These are phyloP conservation scores for Metopolophium dirhodum DNA, from an alignment of 1,140 invertebrate genomes.

Conservation along the genomic window DNA sequence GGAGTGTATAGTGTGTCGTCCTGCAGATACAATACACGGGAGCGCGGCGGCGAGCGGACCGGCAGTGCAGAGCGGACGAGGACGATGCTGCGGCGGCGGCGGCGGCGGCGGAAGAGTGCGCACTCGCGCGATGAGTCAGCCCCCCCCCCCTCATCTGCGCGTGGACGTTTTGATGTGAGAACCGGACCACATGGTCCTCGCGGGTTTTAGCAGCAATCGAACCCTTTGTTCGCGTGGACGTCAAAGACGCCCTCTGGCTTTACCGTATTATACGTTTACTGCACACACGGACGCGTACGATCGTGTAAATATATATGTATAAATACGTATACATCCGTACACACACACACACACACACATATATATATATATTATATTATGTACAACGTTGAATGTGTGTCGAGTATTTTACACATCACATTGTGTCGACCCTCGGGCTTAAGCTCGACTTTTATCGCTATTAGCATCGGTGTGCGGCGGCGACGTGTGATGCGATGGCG, in stretches of 20 bases:
- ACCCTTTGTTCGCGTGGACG: conserved; percentile 56
- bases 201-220: conserved; percentile 55
- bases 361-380: neutral
- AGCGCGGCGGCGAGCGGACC: neutral
- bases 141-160: neutral
- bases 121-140: conserved; percentile 44
- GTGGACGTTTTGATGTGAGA: conserved; percentile 54
- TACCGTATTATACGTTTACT: conserved; percentile 47
- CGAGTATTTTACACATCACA: conserved; percentile 30
- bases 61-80: neutral
- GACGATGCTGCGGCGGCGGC: neutral
- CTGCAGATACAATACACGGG: neutral
- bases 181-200: conserved; percentile 56
- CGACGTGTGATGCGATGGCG: neutral
- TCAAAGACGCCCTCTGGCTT: conserved; percentile 57
- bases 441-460: conserved; percentile 54
- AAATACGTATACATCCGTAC: neutral
- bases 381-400: neutral
- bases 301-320: conserved; percentile 20
- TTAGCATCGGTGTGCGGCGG: neutral
- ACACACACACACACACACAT: too few relatives aligned
- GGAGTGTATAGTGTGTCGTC: neutral
- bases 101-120: neutral
- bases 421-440: conserved; percentile 22
- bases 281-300: neutral